Percentiles rank a stretch among this genome's conserved stretches.
Evolutionary conservation across 2,797 vertebrate species (phyloP).

Genomic region (Lagocephalus sceleratus): DNA sequence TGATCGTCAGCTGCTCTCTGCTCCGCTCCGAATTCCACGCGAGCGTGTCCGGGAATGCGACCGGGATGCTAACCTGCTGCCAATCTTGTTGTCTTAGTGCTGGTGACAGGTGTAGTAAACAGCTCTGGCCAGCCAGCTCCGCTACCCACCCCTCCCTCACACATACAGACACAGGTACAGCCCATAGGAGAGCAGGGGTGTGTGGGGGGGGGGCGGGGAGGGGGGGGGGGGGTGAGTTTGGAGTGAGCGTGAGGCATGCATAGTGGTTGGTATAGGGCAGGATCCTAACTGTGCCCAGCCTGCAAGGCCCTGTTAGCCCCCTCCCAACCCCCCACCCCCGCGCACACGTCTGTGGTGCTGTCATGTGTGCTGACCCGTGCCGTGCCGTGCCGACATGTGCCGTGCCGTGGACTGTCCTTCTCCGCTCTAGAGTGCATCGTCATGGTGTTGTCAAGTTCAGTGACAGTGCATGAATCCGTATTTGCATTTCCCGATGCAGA

Average conservation of each 20-base stretch:
- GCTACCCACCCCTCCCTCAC: conserved; percentile 60
- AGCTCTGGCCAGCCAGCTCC: conserved; percentile 66
- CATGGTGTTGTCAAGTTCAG: conserved; percentile 51
- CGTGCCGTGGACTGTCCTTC: conserved; percentile 63
- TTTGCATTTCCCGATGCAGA: conserved; percentile 25
- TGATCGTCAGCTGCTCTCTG: conserved; percentile 41
- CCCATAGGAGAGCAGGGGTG: conserved; percentile 53
- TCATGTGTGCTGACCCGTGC: conserved; percentile 69
- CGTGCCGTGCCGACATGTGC: conserved; percentile 66
- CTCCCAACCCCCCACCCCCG: conserved; percentile 6
- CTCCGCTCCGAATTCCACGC: conserved; percentile 48
- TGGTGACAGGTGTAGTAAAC: conserved; percentile 80
- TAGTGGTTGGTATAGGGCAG: conserved; percentile 57
- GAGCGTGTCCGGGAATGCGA: conserved; percentile 54
- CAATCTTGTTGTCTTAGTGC: conserved; percentile 79
- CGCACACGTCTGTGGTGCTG: conserved; percentile 68
- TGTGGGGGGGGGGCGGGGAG: conserved; percentile 26
- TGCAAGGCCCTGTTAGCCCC: conserved; percentile 57
- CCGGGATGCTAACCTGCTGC: conserved; percentile 69
- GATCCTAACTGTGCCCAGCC: conserved; percentile 50
- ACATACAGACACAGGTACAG: conserved; percentile 72
- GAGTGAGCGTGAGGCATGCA: conserved; percentile 68
- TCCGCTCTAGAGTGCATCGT: conserved; percentile 63
- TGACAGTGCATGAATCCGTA: conserved; percentile 58
- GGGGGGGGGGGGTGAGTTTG: conserved; percentile 64